phyloP scores from a whole-genome alignment of 2,113 vertebrate species.

The Tretioscincus oriximinensis region DNA sequence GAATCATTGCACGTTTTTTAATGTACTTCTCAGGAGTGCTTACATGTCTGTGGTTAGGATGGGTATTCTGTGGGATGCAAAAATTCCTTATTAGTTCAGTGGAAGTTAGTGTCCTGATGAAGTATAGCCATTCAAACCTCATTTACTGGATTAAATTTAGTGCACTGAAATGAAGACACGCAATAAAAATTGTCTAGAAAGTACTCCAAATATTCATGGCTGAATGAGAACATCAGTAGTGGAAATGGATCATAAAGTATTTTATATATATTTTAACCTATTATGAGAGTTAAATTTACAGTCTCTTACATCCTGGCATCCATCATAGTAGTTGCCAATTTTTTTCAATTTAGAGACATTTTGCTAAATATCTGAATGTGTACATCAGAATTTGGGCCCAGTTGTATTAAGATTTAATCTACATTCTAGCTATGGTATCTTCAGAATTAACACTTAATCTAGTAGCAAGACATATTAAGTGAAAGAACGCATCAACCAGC shows the following conservation, averaged over 20 bases:
- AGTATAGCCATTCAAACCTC: not conserved
- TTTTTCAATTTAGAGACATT: not conserved
- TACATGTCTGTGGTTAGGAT: not conserved
- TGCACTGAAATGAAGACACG: not conserved
- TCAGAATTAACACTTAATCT: too few relatives aligned
- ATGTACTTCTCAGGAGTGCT: not conserved
- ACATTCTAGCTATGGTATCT: too few relatives aligned
- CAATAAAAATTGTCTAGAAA: not conserved
- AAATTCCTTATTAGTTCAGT: constrained; percentile 1
- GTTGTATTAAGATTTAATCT: too few relatives aligned
- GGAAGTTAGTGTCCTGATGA: not conserved
- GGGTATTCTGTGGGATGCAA: not conserved
- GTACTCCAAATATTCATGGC: not conserved
- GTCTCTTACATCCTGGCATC: not conserved
- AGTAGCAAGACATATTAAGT: too few relatives aligned
- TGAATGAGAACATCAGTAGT: not conserved
- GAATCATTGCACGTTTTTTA: not conserved
- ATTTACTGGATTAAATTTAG: not conserved
- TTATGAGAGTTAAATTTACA: not conserved
- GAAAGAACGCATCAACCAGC: too few relatives aligned
- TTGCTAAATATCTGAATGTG: too few relatives aligned
- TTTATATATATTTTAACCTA: not conserved
- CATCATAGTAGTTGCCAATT: not conserved
- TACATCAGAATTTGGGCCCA: too few relatives aligned
- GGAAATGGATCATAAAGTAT: not conserved